A percentile compares a stretch with the other conserved stretches of the same genome.
Evolutionary conservation across 2,113 vertebrate genomes (phyloP).

Genomic region (Platichthys flesus): DNA sequence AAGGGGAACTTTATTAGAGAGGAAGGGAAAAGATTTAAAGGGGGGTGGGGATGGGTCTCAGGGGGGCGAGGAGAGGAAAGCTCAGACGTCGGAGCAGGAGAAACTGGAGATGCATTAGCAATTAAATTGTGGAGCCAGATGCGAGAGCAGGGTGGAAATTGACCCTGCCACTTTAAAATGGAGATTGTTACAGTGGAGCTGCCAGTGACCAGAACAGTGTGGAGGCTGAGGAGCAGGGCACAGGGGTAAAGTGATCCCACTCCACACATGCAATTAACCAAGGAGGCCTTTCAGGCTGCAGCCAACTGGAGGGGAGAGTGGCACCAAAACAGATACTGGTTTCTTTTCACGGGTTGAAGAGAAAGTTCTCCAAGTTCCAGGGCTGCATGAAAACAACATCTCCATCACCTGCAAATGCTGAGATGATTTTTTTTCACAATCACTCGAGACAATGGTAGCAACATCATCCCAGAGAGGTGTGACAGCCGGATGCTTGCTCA

Average conservation of each 20-base stretch:
- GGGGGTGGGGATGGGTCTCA: slow-evolving; percentile 6
- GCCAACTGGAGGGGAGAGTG: slow-evolving; percentile 37
- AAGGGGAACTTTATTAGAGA: slow-evolving; percentile 20
- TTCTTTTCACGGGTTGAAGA: background rate
- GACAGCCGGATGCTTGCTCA: slow-evolving; percentile 16
- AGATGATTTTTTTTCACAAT: slow-evolving; percentile 8
- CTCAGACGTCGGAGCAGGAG: slow-evolving; percentile 32
- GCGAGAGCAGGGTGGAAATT: slow-evolving; percentile 67
- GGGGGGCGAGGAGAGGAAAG: slow-evolving; percentile 25
- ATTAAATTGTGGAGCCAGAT: slow-evolving; percentile 69
- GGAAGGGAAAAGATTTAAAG: slow-evolving; percentile 46
- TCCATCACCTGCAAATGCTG: background rate
- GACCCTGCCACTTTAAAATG: slow-evolving; percentile 73
- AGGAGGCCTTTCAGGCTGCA: slow-evolving; percentile 55
- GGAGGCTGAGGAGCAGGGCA: slow-evolving; percentile 38
- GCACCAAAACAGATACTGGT: background rate
- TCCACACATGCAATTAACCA: slow-evolving; percentile 71
- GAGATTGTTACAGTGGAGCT: slow-evolving; percentile 71
- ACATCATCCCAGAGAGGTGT: slow-evolving; percentile 2
- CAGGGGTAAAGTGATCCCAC: slow-evolving; percentile 73
- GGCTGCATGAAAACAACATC: background rate
- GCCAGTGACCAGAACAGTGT: slow-evolving; percentile 55
- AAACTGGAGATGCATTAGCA: slow-evolving; percentile 72
- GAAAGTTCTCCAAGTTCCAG: background rate
- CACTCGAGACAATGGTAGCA: slow-evolving; percentile 8